Evolutionary conservation across 1,140 invertebrate species (phyloP).

Genomic region (Cotesia typhae): DNA sequence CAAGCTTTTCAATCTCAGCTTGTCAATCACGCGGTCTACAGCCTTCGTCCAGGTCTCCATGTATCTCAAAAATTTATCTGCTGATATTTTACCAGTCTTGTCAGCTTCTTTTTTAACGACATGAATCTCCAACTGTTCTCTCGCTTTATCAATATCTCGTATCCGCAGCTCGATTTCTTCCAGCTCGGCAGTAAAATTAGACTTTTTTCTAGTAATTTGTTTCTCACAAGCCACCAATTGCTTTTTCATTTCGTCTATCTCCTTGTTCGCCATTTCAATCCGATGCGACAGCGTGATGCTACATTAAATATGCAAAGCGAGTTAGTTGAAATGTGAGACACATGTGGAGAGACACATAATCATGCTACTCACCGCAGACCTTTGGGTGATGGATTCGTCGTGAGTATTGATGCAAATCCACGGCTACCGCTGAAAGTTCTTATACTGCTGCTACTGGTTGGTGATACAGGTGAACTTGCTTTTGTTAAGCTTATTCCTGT

Average conservation of each 20-base stretch:
- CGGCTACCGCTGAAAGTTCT: conserved; percentile 37
- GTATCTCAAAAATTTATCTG: conserved; percentile 65
- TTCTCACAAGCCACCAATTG: conserved; percentile 51
- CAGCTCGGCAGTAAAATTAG: conserved; percentile 59
- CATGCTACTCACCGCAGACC: conserved; percentile 28
- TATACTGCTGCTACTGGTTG: conserved; percentile 25
- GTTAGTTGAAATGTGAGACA: conserved; percentile 8
- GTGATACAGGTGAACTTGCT: conserved; percentile 29
- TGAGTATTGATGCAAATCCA: conserved; percentile 19
- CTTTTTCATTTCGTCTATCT: conserved; percentile 61
- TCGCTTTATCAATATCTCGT: conserved; percentile 57
- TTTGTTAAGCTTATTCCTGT: conserved; percentile 11
- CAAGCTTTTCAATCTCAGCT: conserved; percentile 63
- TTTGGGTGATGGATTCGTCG: conserved; percentile 21
- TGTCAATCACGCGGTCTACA: conserved; percentile 62
- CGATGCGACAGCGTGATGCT: conserved; percentile 51
- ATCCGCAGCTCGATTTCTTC: conserved; percentile 65
- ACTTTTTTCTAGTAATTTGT: conserved; percentile 53
- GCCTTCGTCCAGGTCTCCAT: conserved; percentile 66
- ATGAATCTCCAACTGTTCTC: conserved; percentile 57
- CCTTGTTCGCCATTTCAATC: conserved; percentile 60
- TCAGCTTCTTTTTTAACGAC: conserved; percentile 62
- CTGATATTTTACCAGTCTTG: conserved; percentile 65
- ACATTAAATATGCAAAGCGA: background rate
- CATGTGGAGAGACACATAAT: background rate